Conservation (phyloP, 2,797 vertebrate species). For the Austrolebias charrua region DNA sequence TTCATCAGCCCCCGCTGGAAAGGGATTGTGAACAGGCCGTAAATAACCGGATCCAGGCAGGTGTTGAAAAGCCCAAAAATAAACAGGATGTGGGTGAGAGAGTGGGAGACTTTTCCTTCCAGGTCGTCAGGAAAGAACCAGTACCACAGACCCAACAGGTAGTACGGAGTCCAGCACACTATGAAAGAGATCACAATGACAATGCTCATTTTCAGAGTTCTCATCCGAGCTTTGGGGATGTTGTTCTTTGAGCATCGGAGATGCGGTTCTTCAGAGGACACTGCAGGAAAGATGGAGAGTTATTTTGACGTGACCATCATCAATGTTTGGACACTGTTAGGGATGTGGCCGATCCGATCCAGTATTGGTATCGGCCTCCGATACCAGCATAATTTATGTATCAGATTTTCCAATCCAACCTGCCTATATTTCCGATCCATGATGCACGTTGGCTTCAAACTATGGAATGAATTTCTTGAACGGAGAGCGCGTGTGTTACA, state of each 20-base stretch:
- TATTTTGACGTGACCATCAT: not conserved
- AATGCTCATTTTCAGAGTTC: constrained; percentile 89
- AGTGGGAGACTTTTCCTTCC: constrained; percentile 81
- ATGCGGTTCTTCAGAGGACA: constrained; percentile 70
- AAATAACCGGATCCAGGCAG: constrained; percentile 91
- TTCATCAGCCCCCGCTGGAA: constrained; percentile 61
- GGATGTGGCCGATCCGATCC: too few relatives aligned
- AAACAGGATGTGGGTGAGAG: constrained; percentile 88
- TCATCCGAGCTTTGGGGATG: constrained; percentile 89
- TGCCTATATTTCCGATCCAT: too few relatives aligned
- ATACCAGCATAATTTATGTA: too few relatives aligned
- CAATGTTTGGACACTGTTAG: too few relatives aligned
- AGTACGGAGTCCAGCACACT: constrained; percentile 94
- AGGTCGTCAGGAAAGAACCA: constrained; percentile 91
- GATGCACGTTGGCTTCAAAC: too few relatives aligned
- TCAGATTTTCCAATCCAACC: too few relatives aligned
- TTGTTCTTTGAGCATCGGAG: constrained; percentile 87
- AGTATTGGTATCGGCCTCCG: too few relatives aligned
- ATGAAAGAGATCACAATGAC: constrained; percentile 89
- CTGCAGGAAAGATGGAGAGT: constrained; percentile 34
- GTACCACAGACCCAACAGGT: constrained; percentile 92
- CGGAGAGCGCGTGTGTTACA: too few relatives aligned
- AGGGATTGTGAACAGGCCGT: constrained; percentile 81
- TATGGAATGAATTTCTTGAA: too few relatives aligned
- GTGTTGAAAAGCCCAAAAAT: constrained; percentile 91